Evolutionary conservation across 2,888 invertebrate species (phyloP), one percentile per base, ranked within the genome.

Genomic region (Volucella bombylans): DNA sequence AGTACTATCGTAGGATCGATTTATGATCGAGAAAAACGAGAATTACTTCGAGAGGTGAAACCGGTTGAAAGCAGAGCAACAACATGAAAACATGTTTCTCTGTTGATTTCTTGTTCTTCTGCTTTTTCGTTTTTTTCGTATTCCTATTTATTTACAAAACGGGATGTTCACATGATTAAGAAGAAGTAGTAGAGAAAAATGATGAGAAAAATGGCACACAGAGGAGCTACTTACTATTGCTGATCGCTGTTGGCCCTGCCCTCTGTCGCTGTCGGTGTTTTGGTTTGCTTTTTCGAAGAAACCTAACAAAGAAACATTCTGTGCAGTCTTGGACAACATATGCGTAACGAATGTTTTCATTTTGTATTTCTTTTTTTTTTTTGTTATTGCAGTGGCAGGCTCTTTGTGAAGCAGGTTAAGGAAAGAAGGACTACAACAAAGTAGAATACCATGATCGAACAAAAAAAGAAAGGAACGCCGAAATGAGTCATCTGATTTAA

Each of bases 151-250:
- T 59, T 61, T 49, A 81, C 74, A 67, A 80, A 85, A 85, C 85
- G 85, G 85, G 85, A 85, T 85, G 85, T 85, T 85, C 85, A 85
- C 85, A 85, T 85, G 85, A 85, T 81, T 85, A 85, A 85, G 71
- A 81, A 83, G 68, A 73, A 65, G 74, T 23, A 49, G 65, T 59
- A 62, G 62, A 62, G 23, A 45, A 57, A 41, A 39, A 62, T 49
- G 71, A 59, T 41, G 50, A 65, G 50, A 72, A 85, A 85, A 85
- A 81, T 85, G 68, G 85, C 85, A 85, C 85, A 81, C 67, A 62
- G 61, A 65, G 45, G 14, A 64, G 57, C 47, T 54, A 15, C 18
- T 14, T 14, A 45, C 64, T 67, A 54, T n/a, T 38, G 64, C 47
- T 64, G 10, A 31, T 47, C 14, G 47, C 52, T 50, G 76, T 59